Percentiles rank a stretch among this genome's conserved stretches.
Evolutionary conservation across 2,888 invertebrate species (phyloP).

Genomic region (Ectobius pallidus): DNA sequence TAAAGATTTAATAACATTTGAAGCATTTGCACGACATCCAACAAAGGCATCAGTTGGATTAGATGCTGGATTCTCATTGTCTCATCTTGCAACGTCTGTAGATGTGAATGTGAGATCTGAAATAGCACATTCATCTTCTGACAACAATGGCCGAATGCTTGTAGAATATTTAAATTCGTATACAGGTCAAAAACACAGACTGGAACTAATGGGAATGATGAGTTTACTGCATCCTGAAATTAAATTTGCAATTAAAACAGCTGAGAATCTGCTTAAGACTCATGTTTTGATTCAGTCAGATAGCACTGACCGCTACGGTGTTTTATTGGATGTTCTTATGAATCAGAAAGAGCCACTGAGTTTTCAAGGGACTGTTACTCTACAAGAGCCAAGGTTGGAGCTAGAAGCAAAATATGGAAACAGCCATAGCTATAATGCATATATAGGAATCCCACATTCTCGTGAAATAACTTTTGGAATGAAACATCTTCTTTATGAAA

Average conservation of each 20-base stretch:
- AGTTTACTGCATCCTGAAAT: slow-evolving; percentile 27
- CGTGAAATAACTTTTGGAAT: slow-evolving; percentile 47
- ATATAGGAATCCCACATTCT: slow-evolving; percentile 48
- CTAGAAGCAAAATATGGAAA: slow-evolving; percentile 42
- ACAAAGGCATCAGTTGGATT: not conserved
- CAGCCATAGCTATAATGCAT: slow-evolving; percentile 43
- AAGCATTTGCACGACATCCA: not conserved
- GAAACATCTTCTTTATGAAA: slow-evolving; percentile 46
- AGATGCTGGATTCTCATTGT: not conserved
- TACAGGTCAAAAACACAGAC: slow-evolving; percentile 27
- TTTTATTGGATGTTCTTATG: slow-evolving; percentile 36
- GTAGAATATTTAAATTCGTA: slow-evolving; percentile 11
- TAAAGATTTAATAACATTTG: slow-evolving; percentile 42
- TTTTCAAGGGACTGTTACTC: slow-evolving; percentile 40
- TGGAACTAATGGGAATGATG: slow-evolving; percentile 35
- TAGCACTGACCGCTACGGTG: slow-evolving; percentile 23
- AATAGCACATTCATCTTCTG: not conserved
- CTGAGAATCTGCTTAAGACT: slow-evolving; percentile 36
- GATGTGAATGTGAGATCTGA: not conserved
- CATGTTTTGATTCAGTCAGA: slow-evolving; percentile 26
- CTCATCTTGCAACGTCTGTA: not conserved
- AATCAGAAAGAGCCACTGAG: slow-evolving; percentile 45
- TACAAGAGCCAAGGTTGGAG: slow-evolving; percentile 41
- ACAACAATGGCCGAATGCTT: not conserved
- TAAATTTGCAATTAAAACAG: slow-evolving; percentile 32